Evolutionary conservation across 2,888 invertebrate species (phyloP), one percentile per base, ranked within the genome.

Genomic region (Macrosiphum euphorbiae): DNA sequence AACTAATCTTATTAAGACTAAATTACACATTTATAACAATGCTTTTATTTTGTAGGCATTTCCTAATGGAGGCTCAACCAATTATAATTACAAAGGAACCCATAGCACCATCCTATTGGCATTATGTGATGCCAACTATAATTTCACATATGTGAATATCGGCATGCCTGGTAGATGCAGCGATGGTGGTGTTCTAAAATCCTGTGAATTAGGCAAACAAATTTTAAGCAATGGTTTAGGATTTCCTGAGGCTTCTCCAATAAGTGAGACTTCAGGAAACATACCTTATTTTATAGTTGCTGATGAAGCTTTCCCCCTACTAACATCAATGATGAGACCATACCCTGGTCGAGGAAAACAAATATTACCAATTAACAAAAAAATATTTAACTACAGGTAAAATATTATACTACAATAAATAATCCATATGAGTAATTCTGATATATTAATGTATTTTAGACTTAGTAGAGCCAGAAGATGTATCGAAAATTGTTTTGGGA

Each of bases 401-500:
- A 44, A 87, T 44, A 11, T 11, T 87, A n/a, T 50, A 52, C 11
- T 50, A 61, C 61, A 61, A 28, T 61, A 61, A 61, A 61, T 61
- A 61, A 28, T 8, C 28, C 87, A 87, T 87, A 87, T 50, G 16
- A 87, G n/a, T 47, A 8, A 11, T 50, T 85, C 41, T 85, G 41
- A 50, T 87, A 20, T 50, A 88, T 61, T 44, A 44, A 41, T 41
- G 55, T 11, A 24, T 88, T 61, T 44, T 44, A 89, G 58, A 44
- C 58, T 89, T 41, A 90, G 47, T 35, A 13, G 90, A 52, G 89
- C 89, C 44, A 89, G 89, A 52, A 28, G n/a, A n/a, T 88, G 52
- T 88, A 88, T 89, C 1, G 89, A 89, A 58, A 90, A 90, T n/a
- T 67, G 55, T 41, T 89, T 90, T 90, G 67, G 61, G 8, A 90